Percentiles rank a stretch among this genome's conserved stretches.
Evolutionary conservation across 2,888 invertebrate species (phyloP).

Genomic region (Pollenia angustigena): DNA sequence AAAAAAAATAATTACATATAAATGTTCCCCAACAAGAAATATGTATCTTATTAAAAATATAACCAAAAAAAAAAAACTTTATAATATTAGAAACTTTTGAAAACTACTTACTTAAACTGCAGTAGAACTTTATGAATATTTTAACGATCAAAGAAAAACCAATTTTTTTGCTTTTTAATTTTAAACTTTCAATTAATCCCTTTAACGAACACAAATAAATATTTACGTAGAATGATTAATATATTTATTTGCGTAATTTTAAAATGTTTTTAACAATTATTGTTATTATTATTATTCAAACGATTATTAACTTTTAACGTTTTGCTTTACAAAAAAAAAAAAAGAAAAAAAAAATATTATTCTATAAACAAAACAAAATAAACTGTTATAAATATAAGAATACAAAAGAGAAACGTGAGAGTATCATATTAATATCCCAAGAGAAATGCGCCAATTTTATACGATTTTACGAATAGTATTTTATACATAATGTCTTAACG

Average conservation of each 20-base stretch:
- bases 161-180: slow-evolving; percentile 56
- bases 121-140: slow-evolving; percentile 44
- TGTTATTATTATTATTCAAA: slow-evolving; percentile 34
- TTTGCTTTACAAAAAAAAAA: slow-evolving; percentile 39
- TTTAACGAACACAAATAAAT: slow-evolving; percentile 65
- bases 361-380: slow-evolving; percentile 43
- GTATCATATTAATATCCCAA: slow-evolving; percentile 15
- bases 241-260: slow-evolving; percentile 52
- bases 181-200: slow-evolving; percentile 52
- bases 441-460: slow-evolving; percentile 50
- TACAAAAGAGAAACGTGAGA: slow-evolving; percentile 41
- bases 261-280: slow-evolving; percentile 37
- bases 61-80: slow-evolving; percentile 15
- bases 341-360: slow-evolving; percentile 7
- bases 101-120: slow-evolving; percentile 44
- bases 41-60: slow-evolving; percentile 4
- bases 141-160: slow-evolving; percentile 53
- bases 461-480: slow-evolving; percentile 7
- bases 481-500: slow-evolving; percentile 36
- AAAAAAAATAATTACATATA: background rate
- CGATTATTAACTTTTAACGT: slow-evolving; percentile 58
- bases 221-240: slow-evolving; percentile 22
- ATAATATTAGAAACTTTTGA: slow-evolving; percentile 23
- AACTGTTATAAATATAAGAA: slow-evolving; percentile 46
- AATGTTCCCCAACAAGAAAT: slow-evolving; percentile 54